phyloP scores from a whole-genome alignment of 2,888 invertebrate genomes.

The Cyaniris semiargus region DNA sequence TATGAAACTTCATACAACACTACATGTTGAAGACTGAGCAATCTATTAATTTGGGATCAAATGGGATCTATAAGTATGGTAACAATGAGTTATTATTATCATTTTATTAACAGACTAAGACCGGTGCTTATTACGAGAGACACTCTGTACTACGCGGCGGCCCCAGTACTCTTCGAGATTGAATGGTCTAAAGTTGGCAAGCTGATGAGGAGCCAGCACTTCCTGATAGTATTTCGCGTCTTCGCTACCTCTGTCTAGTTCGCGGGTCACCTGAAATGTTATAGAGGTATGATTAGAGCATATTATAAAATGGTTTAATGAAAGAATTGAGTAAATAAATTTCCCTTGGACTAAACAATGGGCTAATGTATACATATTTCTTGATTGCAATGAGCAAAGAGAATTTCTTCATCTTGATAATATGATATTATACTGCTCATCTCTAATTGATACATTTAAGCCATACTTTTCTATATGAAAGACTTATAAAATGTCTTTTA shows the following conservation, averaged over 20 bases:
- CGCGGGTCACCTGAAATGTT: slow-evolving; percentile 75
- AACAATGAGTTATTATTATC: slow-evolving; percentile 48
- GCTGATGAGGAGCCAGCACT: slow-evolving; percentile 78
- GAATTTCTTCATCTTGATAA: no score
- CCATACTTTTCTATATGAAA: no score
- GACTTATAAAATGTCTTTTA: no score
- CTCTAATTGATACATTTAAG: no score
- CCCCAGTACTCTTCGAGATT: slow-evolving; percentile 89
- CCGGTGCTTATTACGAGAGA: slow-evolving; percentile 78
- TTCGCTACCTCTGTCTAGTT: slow-evolving; percentile 76
- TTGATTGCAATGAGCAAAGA: no score
- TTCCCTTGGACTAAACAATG: background rate
- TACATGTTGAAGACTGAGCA: background rate
- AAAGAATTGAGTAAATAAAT: background rate
- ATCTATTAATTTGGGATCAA: slow-evolving; percentile 11
- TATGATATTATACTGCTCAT: no score
- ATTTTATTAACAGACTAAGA: slow-evolving; percentile 56
- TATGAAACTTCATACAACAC: slow-evolving; percentile 11
- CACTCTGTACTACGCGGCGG: slow-evolving; percentile 84
- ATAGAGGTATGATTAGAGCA: slow-evolving; percentile 31
- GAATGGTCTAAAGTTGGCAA: slow-evolving; percentile 88
- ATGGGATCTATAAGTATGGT: slow-evolving; percentile 31
- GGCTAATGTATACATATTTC: no score
- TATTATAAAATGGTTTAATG: background rate
- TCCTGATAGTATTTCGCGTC: slow-evolving; percentile 84